Base-by-base conservation (phyloP, 1,140 invertebrate species). In the Pseudomyrmex cubaensis region DNA sequence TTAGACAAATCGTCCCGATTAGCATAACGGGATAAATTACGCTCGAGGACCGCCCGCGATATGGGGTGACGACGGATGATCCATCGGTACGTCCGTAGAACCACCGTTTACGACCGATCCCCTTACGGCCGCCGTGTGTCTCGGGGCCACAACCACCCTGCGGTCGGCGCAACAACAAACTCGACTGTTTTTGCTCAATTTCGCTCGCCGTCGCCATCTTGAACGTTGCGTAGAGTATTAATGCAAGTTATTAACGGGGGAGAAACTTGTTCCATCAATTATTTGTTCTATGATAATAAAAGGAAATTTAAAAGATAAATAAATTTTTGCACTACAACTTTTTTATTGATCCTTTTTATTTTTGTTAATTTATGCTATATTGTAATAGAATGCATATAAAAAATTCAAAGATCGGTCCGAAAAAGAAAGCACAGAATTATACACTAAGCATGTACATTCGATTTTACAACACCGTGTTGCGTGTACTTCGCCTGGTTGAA, bases 1-100 rank as follows among this genome's bases (percentile, higher is more conserved):
- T 94, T 94, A 94, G 94, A 94, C 93, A 94, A 94, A 94, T 94
- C 93, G 93, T 93, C 85, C 82, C 92, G 94, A 94, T 94, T 94
- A 94, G 93, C 94, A 94, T 94, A 94, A 94, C 93, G 92, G 93
- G 92, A 94, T 94, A 94, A 94, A 94, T 94, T 94, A 94, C 93
- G 86, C 82, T 70, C 63, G 87, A 88, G 84, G 70, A 89, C 66
- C 72, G 73, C 10, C 62, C 87, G 76, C 74, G 74, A 77, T 75
- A 86, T 89, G 78, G 88, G 88, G 86, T 84, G 88, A 86, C 83
- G 72, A 78, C 74, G 83, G 87, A 89, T 89, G 67, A 89, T 88
- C 83, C 87, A 88, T 88, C 74, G 83, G 72, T 85, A 25, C 59
- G 76, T 69, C 78, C 59, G 62, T 5, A 74, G 44, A 50, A 59